These are phyloP conservation scores for Nannospalax galili DNA, from an alignment of 2,113 vertebrate genomes.

Conservation along the genomic window DNA sequence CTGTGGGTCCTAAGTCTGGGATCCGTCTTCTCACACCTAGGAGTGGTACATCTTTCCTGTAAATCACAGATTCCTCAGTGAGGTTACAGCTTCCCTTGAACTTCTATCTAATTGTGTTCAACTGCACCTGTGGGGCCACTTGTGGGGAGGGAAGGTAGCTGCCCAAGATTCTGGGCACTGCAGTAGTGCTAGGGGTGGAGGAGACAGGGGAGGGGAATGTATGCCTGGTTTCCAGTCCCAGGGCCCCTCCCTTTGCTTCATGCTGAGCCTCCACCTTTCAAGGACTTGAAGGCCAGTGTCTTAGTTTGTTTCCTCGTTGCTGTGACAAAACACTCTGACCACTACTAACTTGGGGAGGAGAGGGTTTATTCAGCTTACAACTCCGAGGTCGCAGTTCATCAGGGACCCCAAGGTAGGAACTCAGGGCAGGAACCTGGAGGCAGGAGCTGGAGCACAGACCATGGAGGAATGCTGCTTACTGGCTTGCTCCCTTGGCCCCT, in stretches of 20 bases:
- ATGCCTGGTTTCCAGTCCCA: not conserved
- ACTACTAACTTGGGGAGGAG: too few species aligned
- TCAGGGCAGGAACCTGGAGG: too few species aligned
- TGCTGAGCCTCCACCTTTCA: not conserved
- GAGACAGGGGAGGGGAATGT: not conserved
- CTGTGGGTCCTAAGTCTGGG: not conserved
- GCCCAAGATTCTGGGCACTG: not conserved
- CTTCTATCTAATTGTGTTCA: not conserved
- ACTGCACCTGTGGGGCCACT: not conserved
- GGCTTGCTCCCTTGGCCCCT: too few species aligned
- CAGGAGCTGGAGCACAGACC: too few species aligned
- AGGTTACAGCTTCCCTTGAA: not conserved
- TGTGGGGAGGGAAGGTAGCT: not conserved
- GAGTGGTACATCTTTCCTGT: not conserved
- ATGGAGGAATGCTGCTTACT: too few species aligned
- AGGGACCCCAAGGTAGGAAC: too few species aligned
- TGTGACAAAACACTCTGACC: too few species aligned
- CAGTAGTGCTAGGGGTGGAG: not conserved
- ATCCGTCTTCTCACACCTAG: not conserved
- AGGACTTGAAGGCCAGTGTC: not conserved
- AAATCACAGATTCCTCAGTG: constrained; percentile 36
- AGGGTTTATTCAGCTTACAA: too few species aligned
- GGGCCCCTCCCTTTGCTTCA: not conserved
- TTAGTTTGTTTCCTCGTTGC: too few species aligned
- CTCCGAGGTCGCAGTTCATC: too few species aligned